Base-by-base conservation (phyloP, 2,797 vertebrate species). In the Aeoliscus strigatus region DNA sequence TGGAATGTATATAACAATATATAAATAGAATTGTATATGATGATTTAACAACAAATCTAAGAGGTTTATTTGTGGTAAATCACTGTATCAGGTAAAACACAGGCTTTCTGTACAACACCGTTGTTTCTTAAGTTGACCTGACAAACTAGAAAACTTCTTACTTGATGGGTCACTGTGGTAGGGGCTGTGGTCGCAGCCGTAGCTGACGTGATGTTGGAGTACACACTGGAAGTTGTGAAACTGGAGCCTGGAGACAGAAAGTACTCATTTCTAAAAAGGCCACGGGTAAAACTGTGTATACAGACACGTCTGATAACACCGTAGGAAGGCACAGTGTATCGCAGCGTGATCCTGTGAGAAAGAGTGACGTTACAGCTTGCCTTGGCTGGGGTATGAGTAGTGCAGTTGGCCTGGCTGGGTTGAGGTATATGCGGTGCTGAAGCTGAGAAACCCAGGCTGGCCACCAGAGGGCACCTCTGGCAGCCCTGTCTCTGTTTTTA, bases 321-420 rank as follows among this genome's bases (percentile, higher is more conserved):
- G 51, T 17, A 58, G 23, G 43, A 36, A 65, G 59, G 35, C 10
- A 1, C 29, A 42, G 27, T 34, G 53, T 51, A 50, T 44, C 60
- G 26, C 33, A 37, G 68, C 28, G 16, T 39, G 43, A 42, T 51
- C n/a, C 23, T 23, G 60, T 53, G 66, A 60, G 63, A 37, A 46
- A 70, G 66, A 57, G 64, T 47, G 68, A 53, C 44, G 47, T 42
- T 40, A 69, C 74, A 66, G 87, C 91, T 93, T 96, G 94, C 96
- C 96, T 97, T 96, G 94, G 86, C 91, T 90, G 80, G 93, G 90
- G 83, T 96, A 96, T 86, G 94, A 93, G 91, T 94, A 95, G 87
- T 94, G 92, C 86, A 93, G 91, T 88, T 93, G 89, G 82, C 91
- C 91, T 75, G 91, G 85, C 83, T 90, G 94, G 84, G 88, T 90